Percentiles rank a stretch among this genome's conserved stretches.
Evolutionary conservation across 2,888 invertebrate species (phyloP).

Genomic region (Hipparchia sbordonii): DNA sequence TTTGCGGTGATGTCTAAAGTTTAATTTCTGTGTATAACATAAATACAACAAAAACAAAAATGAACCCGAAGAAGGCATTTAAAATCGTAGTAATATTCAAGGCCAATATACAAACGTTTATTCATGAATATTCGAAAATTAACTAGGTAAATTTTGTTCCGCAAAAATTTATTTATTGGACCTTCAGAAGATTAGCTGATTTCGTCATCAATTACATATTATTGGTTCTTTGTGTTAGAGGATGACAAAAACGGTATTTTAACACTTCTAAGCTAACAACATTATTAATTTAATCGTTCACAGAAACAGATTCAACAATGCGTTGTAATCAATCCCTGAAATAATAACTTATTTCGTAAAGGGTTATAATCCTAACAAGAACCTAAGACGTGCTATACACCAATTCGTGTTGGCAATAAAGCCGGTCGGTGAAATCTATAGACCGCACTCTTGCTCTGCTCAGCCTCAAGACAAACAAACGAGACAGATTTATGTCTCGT

Average conservation of each 20-base stretch:
- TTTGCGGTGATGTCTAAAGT: background rate
- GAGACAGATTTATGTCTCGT: no score
- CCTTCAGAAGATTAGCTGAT: conserved; percentile 28
- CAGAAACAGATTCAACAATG: no score
- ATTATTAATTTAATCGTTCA: background rate
- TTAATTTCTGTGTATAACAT: conserved; percentile 13
- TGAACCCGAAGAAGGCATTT: conserved; percentile 14
- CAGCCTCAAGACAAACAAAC: no score
- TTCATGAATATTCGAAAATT: conserved; percentile 21
- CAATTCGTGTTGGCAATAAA: no score
- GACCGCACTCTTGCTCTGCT: no score
- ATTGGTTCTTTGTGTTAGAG: conserved; percentile 4
- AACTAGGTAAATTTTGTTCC: conserved; percentile 27
- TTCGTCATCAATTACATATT: conserved; percentile 15
- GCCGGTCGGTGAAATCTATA: no score
- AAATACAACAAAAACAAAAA: conserved; percentile 14
- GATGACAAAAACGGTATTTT: background rate
- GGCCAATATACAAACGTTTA: conserved; percentile 26
- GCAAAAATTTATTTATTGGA: conserved; percentile 28
- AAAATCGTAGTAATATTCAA: conserved; percentile 31
- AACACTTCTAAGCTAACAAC: background rate
- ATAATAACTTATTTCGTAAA: no score
- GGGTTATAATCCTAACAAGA: no score
- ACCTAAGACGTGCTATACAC: no score
- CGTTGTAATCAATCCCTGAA: no score